phyloP scores from a whole-genome alignment of 2,888 invertebrate genomes.

The Nomada hirtipes region DNA sequence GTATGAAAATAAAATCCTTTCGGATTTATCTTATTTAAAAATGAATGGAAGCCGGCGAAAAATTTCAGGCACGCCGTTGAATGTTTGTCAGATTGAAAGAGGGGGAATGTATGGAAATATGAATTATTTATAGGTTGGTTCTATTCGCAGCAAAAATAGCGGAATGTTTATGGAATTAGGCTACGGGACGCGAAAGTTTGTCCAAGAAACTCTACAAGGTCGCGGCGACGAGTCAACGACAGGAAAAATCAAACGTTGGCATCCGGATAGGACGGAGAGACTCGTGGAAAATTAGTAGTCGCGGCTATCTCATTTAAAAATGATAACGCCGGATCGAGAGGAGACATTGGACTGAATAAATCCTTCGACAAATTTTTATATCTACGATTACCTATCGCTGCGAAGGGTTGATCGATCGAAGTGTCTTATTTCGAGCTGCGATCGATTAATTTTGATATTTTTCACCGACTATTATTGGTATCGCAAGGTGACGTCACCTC shows the following conservation, averaged over 20 bases:
- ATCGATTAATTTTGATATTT: too few species aligned
- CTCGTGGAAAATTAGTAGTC: background rate
- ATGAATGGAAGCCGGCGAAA: background rate
- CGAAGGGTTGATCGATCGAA: too few species aligned
- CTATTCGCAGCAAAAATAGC: slow-evolving; percentile 23
- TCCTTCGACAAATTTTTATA: background rate
- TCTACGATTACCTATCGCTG: background rate
- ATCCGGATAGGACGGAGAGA: background rate
- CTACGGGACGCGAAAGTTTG: background rate
- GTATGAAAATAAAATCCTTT: too few species aligned
- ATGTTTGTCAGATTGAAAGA: background rate
- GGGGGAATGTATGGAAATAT: background rate
- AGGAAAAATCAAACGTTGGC: slow-evolving; percentile 20
- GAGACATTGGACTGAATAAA: background rate
- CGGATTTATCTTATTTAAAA: background rate
- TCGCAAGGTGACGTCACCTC: too few species aligned
- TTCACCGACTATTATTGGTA: too few species aligned
- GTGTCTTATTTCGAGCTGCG: too few species aligned
- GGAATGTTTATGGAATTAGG: background rate
- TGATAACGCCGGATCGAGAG: background rate
- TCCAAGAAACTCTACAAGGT: slow-evolving; percentile 16
- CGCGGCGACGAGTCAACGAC: slow-evolving; percentile 25
- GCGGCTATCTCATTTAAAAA: background rate
- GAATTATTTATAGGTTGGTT: too few species aligned
- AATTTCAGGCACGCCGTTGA: background rate